phyloP scores from a whole-genome alignment of 2,797 vertebrate genomes.

The Numenius phaeopus region DNA sequence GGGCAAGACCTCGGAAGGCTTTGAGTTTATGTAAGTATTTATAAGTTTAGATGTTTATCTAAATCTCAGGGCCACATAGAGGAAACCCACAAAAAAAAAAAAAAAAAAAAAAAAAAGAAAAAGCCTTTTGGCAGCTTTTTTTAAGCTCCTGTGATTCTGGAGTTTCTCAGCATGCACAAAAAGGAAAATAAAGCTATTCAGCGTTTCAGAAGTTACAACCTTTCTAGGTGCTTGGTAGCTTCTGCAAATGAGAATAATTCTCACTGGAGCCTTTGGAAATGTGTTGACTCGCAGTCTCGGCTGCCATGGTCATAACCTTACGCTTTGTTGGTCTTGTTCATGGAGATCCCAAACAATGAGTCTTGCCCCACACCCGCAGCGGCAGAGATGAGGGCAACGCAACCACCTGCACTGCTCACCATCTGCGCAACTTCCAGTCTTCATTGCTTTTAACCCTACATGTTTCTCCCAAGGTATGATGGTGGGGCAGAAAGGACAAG shows the following conservation, averaged over 20 bases:
- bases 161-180: background rate
- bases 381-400: background rate
- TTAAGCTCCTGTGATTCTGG: background rate
- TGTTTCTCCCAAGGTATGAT: background rate
- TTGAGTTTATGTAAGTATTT: background rate
- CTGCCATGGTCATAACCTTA: background rate
- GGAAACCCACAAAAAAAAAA: background rate
- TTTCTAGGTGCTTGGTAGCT: background rate
- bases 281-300: background rate
- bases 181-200: background rate
- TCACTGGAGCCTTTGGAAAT: background rate
- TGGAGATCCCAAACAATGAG: background rate
- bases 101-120: background rate
- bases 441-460: background rate
- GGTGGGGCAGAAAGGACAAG: background rate
- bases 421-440: background rate
- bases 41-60: background rate
- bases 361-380: background rate
- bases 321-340: background rate
- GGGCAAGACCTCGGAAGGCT: background rate
- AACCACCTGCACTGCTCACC: background rate
- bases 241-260: background rate
- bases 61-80: background rate
- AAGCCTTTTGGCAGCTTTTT: background rate
- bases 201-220: background rate